A percentile compares a stretch with the other conserved stretches of the same genome.
Conservation (phyloP, 2,888 invertebrate species). For the Hybos culiciformis region DNA sequence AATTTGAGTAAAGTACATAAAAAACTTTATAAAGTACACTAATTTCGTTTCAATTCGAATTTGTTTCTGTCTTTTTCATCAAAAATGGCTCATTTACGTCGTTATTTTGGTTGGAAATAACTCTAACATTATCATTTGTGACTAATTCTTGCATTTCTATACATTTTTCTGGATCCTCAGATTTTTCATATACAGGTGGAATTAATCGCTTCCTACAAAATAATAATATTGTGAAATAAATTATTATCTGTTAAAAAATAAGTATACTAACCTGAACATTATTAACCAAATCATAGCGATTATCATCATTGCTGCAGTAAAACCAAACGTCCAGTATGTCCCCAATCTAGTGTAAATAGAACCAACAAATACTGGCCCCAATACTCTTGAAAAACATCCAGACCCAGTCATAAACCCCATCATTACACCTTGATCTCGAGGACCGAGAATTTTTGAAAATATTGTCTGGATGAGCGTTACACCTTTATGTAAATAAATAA, state of each 20-base stretch:
- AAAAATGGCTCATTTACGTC: too few species aligned
- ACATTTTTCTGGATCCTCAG: too few species aligned
- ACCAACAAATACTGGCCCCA: conserved; percentile 73
- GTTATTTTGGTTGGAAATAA: too few species aligned
- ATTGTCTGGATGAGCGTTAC: conserved; percentile 76
- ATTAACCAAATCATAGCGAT: conserved; percentile 52
- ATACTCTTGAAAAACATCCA: conserved; percentile 66
- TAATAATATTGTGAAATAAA: background rate
- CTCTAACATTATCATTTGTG: too few species aligned
- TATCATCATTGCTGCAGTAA: conserved; percentile 59
- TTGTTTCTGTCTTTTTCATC: too few species aligned
- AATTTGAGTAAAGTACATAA: too few species aligned
- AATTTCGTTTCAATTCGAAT: too few species aligned
- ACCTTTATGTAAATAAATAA: too few species aligned
- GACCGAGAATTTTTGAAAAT: conserved; percentile 77
- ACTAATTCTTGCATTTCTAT: background rate
- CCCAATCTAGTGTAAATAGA: conserved; percentile 66
- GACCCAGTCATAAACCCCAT: conserved; percentile 78
- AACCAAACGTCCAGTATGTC: conserved; percentile 64
- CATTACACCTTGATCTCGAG: conserved; percentile 75
- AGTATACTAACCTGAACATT: conserved; percentile 23
- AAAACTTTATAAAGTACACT: too few species aligned
- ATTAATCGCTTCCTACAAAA: background rate
- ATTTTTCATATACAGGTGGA: background rate
- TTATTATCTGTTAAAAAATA: too few species aligned